These are phyloP conservation scores for Bactericera cockerelli DNA, from an alignment of 1,140 invertebrate species.

Conservation along the genomic window DNA sequence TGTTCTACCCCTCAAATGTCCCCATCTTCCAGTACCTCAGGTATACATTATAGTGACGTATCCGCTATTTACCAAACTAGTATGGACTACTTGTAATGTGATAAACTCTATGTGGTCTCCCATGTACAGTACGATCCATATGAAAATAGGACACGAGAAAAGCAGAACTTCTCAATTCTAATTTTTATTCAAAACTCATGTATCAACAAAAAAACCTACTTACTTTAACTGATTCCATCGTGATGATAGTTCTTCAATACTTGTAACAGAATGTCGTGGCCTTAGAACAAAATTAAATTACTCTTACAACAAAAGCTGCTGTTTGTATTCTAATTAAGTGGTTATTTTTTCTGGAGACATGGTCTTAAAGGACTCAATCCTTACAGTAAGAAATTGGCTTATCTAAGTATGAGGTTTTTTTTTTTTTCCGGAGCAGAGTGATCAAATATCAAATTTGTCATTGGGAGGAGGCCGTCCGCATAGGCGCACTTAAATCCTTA, in stretches of 20 bases:
- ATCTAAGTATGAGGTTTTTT: too few species aligned
- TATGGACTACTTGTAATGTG: background rate
- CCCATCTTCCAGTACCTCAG: too few species aligned
- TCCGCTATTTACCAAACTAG: too few species aligned
- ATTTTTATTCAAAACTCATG: background rate
- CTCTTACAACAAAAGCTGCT: background rate
- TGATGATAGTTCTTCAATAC: background rate
- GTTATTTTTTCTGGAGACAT: background rate
- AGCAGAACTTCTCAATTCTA: background rate
- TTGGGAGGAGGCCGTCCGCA: too few species aligned
- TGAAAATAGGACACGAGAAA: background rate
- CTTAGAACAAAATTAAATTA: background rate
- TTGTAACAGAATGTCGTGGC: background rate
- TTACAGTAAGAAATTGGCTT: too few species aligned
- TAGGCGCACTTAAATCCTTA: background rate
- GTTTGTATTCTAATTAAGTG: background rate
- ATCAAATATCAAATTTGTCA: too few species aligned
- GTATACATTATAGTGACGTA: too few species aligned
- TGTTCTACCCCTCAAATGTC: background rate
- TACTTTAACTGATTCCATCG: background rate
- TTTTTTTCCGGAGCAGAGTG: too few species aligned
- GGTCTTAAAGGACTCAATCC: too few species aligned
- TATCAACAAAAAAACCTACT: background rate
- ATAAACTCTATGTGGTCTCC: background rate
- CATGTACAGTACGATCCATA: background rate